Evolutionary conservation across 2,888 invertebrate genomes (phyloP).

Genomic region (Parnassius apollo): DNA sequence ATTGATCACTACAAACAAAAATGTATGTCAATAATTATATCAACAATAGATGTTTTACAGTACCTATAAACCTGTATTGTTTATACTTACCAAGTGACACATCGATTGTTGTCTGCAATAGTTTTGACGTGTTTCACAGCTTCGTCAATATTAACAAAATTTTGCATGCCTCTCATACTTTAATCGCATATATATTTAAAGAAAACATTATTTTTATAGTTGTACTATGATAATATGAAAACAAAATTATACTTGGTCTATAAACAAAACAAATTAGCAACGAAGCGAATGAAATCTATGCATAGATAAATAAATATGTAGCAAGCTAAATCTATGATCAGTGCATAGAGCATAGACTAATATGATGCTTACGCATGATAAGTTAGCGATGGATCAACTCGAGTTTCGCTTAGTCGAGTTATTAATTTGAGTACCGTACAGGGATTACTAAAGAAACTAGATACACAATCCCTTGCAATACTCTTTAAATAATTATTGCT

Average conservation of each 20-base stretch:
- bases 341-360: too few species aligned
- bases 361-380: too few species aligned
- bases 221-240: background rate
- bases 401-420: too few species aligned
- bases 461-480: too few species aligned
- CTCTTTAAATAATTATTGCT: too few species aligned
- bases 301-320: too few species aligned
- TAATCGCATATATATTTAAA: constrained; percentile 5
- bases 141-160: constrained; percentile 42
- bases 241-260: background rate
- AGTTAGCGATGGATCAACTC: too few species aligned
- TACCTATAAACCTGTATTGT: background rate
- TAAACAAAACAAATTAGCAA: background rate
- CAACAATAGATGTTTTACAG: background rate
- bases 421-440: too few species aligned
- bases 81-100: constrained; percentile 53
- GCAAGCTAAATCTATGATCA: too few species aligned
- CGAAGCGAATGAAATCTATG: too few species aligned
- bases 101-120: constrained; percentile 52
- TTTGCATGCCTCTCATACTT: constrained; percentile 43
- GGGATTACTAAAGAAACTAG: too few species aligned
- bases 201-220: background rate
- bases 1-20: constrained; percentile 51
- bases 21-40: constrained; percentile 7
- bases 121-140: constrained; percentile 49